phyloP scores from a whole-genome alignment of 2,113 vertebrate genomes.

The Cynocephalus volans region DNA sequence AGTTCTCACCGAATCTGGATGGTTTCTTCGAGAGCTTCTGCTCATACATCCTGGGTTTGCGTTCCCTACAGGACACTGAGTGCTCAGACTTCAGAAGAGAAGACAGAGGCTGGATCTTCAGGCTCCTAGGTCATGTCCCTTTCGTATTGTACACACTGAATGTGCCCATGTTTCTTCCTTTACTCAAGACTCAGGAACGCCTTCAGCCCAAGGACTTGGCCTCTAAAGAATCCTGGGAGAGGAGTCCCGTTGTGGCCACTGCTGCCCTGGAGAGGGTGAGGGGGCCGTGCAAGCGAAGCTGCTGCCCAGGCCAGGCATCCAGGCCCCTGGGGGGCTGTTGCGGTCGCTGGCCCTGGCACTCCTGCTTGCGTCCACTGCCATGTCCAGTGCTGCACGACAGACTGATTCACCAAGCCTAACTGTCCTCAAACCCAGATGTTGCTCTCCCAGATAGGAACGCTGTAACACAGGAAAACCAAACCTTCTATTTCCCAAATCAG shows the following conservation, averaged over 20 bases:
- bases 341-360: too few relatives aligned
- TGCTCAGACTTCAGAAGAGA: background rate
- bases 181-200: background rate
- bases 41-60: background rate
- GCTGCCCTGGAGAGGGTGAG: too few relatives aligned
- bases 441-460: background rate
- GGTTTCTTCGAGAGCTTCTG: background rate
- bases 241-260: too few relatives aligned
- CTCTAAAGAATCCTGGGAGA: background rate
- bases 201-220: background rate
- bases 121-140: background rate
- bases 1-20: background rate
- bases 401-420: rapidly evolving
- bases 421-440: background rate
- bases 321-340: too few relatives aligned
- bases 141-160: background rate
- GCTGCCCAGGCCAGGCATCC: too few relatives aligned
- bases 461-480: background rate
- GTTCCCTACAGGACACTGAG: background rate
- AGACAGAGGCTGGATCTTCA: background rate
- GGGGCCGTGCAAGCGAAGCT: too few relatives aligned
- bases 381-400: background rate
- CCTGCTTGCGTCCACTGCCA: too few relatives aligned
- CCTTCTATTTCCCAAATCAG: background rate
- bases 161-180: background rate